These are phyloP conservation scores for Esox lucius DNA, from an alignment of 2,797 vertebrate genomes.

Conservation along the genomic window DNA sequence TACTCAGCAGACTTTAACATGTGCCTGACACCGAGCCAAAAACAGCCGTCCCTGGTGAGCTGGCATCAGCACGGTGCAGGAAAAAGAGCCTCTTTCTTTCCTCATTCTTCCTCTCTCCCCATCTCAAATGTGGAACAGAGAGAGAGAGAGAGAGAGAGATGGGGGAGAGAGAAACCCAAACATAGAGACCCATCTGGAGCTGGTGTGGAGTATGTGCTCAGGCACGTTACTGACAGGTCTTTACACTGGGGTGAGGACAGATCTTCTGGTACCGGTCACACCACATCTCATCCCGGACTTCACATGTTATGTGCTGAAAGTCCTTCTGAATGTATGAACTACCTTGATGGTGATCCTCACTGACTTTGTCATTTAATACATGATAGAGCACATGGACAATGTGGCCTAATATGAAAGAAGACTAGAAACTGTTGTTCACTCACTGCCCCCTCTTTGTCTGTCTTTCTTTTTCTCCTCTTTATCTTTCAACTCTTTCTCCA, in stretches of 20 bases:
- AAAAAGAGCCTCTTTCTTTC: conserved; percentile 29
- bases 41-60: conserved; percentile 28
- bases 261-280: no score
- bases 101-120: background rate
- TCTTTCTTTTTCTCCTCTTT: no score
- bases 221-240: background rate
- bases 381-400: background rate
- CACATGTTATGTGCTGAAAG: no score
- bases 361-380: background rate
- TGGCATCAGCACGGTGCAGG: conserved; percentile 4
- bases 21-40: conserved; percentile 31
- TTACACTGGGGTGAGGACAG: no score
- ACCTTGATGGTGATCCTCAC: background rate
- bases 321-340: background rate
- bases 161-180: background rate
- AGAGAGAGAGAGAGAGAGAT: background rate
- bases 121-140: background rate
- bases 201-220: background rate
- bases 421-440: no score
- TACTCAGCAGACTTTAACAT: conserved; percentile 43
- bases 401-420: no score
- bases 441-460: no score
- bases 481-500: no score
- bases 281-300: no score
- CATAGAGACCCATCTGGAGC: background rate